Conservation (phyloP, 1,140 invertebrate species). For the Grapholita molesta region DNA sequence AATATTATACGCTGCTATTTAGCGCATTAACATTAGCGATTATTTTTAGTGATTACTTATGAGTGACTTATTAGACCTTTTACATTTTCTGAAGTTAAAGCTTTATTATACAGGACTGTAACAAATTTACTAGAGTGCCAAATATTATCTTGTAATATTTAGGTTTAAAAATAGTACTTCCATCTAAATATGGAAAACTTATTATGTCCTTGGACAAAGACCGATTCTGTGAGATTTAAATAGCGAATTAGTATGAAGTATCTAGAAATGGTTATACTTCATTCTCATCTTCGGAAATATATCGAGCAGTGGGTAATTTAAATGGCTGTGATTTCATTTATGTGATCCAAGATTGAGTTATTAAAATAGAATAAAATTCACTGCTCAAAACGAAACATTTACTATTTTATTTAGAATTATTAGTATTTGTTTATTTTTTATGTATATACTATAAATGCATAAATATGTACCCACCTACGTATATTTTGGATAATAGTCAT, state of each 20-base stretch:
- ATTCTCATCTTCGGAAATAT: background rate
- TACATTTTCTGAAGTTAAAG: constrained; percentile 27
- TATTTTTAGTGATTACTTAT: background rate
- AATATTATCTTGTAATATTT: constrained; percentile 35
- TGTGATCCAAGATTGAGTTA: constrained; percentile 53
- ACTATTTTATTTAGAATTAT: background rate
- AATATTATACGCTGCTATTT: too few species aligned
- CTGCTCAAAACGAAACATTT: constrained; percentile 18
- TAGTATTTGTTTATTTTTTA: background rate
- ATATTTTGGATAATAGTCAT: background rate
- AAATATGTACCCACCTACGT: background rate
- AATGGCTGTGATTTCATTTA: constrained; percentile 72
- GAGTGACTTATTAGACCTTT: background rate
- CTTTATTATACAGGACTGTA: constrained; percentile 32
- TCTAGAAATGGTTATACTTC: background rate
- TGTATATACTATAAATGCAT: background rate
- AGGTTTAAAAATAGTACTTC: constrained; percentile 3
- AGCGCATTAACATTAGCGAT: too few species aligned
- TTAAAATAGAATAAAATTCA: constrained; percentile 28
- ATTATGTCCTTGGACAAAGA: background rate
- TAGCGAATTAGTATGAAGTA: background rate
- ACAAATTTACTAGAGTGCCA: constrained; percentile 42
- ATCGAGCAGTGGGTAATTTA: constrained; percentile 35
- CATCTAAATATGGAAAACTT: background rate
- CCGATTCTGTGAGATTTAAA: background rate